Percentiles rank a stretch among this genome's conserved stretches.
phyloP scores from a whole-genome alignment of 2,888 invertebrate species.

The Trissolcus japonicus region DNA sequence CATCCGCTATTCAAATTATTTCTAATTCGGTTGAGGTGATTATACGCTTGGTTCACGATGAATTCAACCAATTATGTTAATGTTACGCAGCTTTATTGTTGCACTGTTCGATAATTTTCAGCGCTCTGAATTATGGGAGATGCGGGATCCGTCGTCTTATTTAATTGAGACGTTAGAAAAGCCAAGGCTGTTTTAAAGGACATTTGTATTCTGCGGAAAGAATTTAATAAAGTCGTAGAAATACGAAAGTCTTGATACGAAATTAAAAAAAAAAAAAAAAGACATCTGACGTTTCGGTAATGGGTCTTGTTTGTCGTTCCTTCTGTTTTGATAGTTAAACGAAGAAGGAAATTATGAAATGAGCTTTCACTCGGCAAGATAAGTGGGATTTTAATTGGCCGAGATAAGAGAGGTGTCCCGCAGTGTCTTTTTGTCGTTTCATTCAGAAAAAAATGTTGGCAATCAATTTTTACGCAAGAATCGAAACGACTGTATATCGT shows the following conservation, averaged over 20 bases:
- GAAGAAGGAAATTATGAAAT: constrained; percentile 1
- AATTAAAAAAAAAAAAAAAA: constrained; percentile 1
- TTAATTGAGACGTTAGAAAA: constrained; percentile 49
- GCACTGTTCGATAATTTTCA: constrained; percentile 27
- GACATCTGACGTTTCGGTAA: constrained; percentile 15
- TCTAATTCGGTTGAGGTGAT: constrained; percentile 42
- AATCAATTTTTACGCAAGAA: constrained; percentile 16
- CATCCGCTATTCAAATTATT: constrained; percentile 51
- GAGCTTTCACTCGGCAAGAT: constrained; percentile 6
- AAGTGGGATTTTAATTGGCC: constrained; percentile 21
- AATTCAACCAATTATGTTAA: constrained; percentile 42
- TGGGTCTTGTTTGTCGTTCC: constrained; percentile 27
- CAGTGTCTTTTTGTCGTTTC: neutral
- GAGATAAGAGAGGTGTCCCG: constrained; percentile 10
- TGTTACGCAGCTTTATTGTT: constrained; percentile 30
- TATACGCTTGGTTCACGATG: constrained; percentile 31
- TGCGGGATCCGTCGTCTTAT: constrained; percentile 23
- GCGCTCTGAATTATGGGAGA: constrained; percentile 27
- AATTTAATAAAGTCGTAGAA: constrained; percentile 39
- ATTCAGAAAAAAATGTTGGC: constrained; percentile 4
- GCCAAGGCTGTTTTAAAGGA: constrained; percentile 23
- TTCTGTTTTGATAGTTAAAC: constrained; percentile 3
- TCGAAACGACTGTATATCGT: constrained; percentile 18
- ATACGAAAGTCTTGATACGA: constrained; percentile 22
- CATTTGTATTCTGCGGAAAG: constrained; percentile 39